Evolutionary conservation across 2,113 vertebrate genomes (phyloP).

Genomic region (Pelusios castaneus): DNA sequence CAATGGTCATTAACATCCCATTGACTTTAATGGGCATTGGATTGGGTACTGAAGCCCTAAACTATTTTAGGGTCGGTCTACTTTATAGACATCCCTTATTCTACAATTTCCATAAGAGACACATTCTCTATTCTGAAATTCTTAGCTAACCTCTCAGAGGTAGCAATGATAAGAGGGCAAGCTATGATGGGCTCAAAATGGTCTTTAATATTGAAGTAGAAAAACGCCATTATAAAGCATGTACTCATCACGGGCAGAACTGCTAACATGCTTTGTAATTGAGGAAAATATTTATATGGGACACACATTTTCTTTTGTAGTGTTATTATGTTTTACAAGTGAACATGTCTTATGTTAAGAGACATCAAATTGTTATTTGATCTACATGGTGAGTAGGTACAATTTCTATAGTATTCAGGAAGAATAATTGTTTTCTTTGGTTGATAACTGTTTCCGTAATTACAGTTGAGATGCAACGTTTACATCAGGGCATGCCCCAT

Average conservation of each 20-base stretch:
- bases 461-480: background rate
- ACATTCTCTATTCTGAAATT: background rate
- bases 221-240: background rate
- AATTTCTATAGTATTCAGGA: background rate
- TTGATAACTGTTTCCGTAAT: constrained; percentile 31
- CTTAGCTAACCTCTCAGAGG: background rate
- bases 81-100: background rate
- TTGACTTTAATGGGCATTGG: background rate
- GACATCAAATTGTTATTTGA: background rate
- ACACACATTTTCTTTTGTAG: background rate
- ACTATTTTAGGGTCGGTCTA: constrained; percentile 8
- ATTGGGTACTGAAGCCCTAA: background rate
- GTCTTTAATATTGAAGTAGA: background rate
- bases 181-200: background rate
- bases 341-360: background rate
- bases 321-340: background rate
- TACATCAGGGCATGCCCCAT: background rate
- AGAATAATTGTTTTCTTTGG: background rate
- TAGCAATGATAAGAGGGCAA: background rate
- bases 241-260: background rate
- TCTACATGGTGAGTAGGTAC: background rate
- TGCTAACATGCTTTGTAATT: background rate
- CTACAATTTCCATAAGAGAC: background rate
- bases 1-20: background rate
- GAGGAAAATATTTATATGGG: background rate